Evolutionary conservation across 1,140 invertebrate species (phyloP).

Genomic region (Tenebrio molitor): DNA sequence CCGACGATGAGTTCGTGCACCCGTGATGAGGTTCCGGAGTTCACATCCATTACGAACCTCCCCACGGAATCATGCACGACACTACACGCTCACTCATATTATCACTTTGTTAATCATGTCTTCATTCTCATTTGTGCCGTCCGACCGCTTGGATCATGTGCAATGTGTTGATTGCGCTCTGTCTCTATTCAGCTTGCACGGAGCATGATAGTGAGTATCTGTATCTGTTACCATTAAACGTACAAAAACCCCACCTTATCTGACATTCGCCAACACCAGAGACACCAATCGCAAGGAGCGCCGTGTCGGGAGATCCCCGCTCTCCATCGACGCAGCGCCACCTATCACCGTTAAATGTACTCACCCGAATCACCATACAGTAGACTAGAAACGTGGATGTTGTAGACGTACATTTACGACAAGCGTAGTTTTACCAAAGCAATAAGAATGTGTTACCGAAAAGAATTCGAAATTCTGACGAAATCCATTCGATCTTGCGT

Average conservation of each 20-base stretch:
- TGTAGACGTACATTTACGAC: neutral
- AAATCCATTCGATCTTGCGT: too few relatives aligned
- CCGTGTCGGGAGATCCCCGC: neutral
- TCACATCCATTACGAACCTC: neutral
- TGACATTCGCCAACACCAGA: neutral
- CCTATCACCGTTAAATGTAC: neutral
- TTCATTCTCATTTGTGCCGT: conserved; percentile 65
- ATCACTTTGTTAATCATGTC: conserved; percentile 55
- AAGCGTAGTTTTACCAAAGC: neutral
- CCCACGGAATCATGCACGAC: conserved; percentile 49
- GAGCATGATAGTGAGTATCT: conserved; percentile 86
- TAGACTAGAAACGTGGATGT: neutral
- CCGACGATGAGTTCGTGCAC: conserved; percentile 46
- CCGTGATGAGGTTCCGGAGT: conserved; percentile 29
- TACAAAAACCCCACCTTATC: conserved; percentile 5
- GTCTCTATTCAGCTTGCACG: conserved; percentile 78
- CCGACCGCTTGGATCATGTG: conserved; percentile 61
- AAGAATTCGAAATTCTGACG: too few relatives aligned
- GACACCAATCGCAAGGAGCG: neutral
- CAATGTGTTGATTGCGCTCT: conserved; percentile 62
- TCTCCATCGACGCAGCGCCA: neutral
- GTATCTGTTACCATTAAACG: conserved; percentile 41
- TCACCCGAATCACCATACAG: neutral
- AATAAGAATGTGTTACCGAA: neutral
- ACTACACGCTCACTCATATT: conserved; percentile 50